These are phyloP conservation scores for Sitta europaea DNA, from an alignment of 2,113 vertebrate species.

Conservation along the genomic window DNA sequence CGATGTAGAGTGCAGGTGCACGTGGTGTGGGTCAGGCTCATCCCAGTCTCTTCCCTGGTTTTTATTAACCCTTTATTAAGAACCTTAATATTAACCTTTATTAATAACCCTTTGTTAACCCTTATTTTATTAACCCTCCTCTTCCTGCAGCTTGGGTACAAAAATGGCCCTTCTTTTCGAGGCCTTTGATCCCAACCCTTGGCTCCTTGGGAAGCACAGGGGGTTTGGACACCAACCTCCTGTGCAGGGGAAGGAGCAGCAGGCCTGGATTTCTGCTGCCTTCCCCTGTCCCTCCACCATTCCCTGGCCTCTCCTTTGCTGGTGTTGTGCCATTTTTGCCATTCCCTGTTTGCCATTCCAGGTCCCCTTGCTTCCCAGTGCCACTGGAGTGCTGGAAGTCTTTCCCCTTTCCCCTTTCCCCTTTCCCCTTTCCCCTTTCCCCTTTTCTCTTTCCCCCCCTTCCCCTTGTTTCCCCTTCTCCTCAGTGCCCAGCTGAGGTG, in stretches of 20 bases:
- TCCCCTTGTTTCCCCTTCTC: too few species aligned
- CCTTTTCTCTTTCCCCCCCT: too few species aligned
- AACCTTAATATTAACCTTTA: too few species aligned
- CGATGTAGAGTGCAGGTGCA: accelerated
- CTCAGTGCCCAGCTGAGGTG: too few species aligned
- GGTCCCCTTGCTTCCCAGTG: neutral
- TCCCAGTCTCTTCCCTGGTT: neutral
- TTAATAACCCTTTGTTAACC: too few species aligned
- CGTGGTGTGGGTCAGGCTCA: neutral
- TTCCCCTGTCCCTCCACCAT: accelerated
- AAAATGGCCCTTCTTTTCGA: neutral
- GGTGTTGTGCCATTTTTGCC: accelerated
- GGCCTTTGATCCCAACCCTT: neutral
- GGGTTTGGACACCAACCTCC: accelerated
- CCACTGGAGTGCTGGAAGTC: neutral
- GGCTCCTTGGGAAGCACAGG: accelerated
- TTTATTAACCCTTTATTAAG: neutral
- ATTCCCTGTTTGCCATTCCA: neutral
- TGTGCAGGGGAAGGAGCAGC: neutral
- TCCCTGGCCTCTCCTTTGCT: neutral
- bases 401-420: too few species aligned
- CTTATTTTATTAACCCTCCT: neutral
- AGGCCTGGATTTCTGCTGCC: neutral
- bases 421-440: too few species aligned
- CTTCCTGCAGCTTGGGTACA: neutral